Percentiles rank a stretch among this genome's conserved stretches.
These are phyloP conservation scores for Gambelia wislizenii DNA, from an alignment of 2,797 vertebrate genomes.

Conservation along the genomic window DNA sequence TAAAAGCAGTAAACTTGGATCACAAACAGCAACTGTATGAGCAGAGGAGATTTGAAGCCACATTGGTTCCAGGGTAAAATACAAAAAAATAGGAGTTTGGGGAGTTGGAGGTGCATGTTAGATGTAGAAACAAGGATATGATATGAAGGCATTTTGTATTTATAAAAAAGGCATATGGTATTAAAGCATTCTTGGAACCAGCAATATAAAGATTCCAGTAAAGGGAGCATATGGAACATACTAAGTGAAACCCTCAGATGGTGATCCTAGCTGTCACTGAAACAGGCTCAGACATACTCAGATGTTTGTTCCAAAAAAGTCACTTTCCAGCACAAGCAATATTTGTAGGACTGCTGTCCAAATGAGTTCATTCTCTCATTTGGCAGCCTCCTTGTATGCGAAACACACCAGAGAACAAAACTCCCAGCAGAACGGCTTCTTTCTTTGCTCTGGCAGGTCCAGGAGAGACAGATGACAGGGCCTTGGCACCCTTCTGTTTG, in stretches of 20 bases:
- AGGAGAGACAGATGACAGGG: constrained; percentile 51
- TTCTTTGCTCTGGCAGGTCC: constrained; percentile 48
- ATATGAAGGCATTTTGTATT: background rate
- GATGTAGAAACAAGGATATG: background rate
- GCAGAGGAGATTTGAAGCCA: background rate
- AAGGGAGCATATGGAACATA: background rate
- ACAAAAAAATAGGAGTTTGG: background rate
- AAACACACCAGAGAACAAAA: constrained; percentile 43
- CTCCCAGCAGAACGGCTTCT: constrained; percentile 34
- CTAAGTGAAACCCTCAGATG: background rate
- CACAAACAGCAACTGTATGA: background rate
- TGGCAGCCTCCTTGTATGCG: constrained; percentile 48
- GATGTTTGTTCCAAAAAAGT: background rate
- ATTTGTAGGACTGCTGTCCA: background rate
- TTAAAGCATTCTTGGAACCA: background rate
- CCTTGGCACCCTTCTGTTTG: constrained; percentile 44
- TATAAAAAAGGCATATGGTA: background rate
- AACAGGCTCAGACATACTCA: background rate
- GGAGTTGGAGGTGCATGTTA: background rate
- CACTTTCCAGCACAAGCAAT: constrained; percentile 6
- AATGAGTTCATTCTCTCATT: constrained; percentile 40
- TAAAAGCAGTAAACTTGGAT: background rate
- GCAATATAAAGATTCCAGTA: background rate
- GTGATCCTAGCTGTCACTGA: background rate
- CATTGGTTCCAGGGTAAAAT: background rate